These are phyloP conservation scores for Akabosia matsudoensis DNA, from an alignment of 1,140 invertebrate genomes.

Conservation along the genomic window DNA sequence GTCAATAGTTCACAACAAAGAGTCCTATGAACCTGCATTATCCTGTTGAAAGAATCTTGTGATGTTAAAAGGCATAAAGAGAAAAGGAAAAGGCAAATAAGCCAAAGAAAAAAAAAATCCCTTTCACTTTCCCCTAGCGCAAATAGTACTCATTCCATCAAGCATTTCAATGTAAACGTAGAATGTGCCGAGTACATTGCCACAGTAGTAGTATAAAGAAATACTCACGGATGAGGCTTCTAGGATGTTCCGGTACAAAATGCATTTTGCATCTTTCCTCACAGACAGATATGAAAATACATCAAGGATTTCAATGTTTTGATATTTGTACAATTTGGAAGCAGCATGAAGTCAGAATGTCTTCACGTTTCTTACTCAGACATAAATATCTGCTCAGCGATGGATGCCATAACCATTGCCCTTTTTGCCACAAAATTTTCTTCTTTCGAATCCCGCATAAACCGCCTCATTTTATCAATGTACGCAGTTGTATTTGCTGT, in stretches of 20 bases:
- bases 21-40: background rate
- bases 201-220: background rate
- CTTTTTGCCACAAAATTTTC: constrained; percentile 16
- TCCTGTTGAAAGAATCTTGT: background rate
- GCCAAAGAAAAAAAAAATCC: background rate
- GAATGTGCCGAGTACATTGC: background rate
- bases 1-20: background rate
- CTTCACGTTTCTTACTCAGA: background rate
- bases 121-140: background rate
- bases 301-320: no score
- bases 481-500: background rate
- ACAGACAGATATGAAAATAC: no score
- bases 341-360: no score
- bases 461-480: background rate
- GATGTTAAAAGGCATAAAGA: background rate
- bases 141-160: no score
- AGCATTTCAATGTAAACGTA: background rate
- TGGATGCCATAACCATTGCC: constrained; percentile 3
- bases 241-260: no score
- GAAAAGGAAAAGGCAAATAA: no score
- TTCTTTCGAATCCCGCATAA: background rate
- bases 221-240: no score
- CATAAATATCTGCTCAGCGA: background rate
- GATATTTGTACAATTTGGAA: no score
- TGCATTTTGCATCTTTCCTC: no score